Evolutionary conservation across 2,888 invertebrate species (phyloP), one percentile per base, ranked within the genome.

Genomic region (Cybosia mesomella): DNA sequence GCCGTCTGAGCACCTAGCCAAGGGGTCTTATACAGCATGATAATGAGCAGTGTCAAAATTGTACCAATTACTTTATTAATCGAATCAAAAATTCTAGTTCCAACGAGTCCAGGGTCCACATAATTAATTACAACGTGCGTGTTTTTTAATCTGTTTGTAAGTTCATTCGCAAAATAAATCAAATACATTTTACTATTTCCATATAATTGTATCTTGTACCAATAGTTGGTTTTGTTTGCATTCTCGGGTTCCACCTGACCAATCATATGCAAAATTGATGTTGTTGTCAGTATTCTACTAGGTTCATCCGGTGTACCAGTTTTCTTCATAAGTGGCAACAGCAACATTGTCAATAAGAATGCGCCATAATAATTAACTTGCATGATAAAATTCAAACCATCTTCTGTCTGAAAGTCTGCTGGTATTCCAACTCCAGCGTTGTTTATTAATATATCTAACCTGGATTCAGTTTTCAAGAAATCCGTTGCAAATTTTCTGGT

Each of bases 321-420:
- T 82, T 95, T 96, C 87, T 96, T 97, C 74, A 98, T 82, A 39
- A 98, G 89, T 87, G 97, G 97, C 68, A 98, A 95, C 4, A 99
- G 95, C 9, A 99, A 95, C 85, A 98, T 97, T 0, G 98, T 98
- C 36, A 99, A 93, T 32, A 99, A 94, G 87, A 98, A 99, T 28
- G 98, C 98, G 0, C 99, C 98, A 88, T 97, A 98, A 83, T 98
- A 98, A 89, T 99, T 99, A 4, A 98, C 97, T 34, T 97, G 98
- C 97, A 98, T 98, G 10, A 97, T 97, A 73, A 96, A 91, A 86
- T 98, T 98, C 67, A 98, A 89, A 0, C 97, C 97, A 83, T 98
- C 98, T 79, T 96, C 96, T 28, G 97, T 97, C 64, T 95, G 91
- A 3, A 66, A 67, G 1, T 84, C 95, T 8, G 0, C 4, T 11